Evolutionary conservation across 2,888 invertebrate genomes (phyloP), one percentile per base, ranked within the genome.

Genomic region (Drosophila crucigera): DNA sequence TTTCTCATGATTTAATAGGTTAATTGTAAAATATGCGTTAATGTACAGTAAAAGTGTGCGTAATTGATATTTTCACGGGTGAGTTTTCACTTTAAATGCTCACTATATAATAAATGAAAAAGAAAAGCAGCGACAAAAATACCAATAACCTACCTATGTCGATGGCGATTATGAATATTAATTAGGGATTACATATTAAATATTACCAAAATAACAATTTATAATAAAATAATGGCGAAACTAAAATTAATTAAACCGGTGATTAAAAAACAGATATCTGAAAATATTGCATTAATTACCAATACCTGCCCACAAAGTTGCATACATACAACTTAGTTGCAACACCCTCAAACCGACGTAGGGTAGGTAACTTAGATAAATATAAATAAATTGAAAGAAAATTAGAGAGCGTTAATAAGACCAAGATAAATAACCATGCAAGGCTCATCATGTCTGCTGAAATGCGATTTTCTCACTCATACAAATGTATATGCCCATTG

Each of bases 381-480:
- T 19, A n/a, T 22, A 31, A 1, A 11, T 28, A 7, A 47, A 47
- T 47, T 47, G 4, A 22, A 47, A 25, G 22, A 16, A 43, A 43
- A 22, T 47, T 47, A 1, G 22, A 14, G 7, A 47, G 14, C 4
- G 7, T 16, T 25, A 47, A 25, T 2, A 25, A 47, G 14, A 25
- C 16, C 14, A 30, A 39, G 7, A n/a, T 4, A 5, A 11, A 10
- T 19, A 50, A 11, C n/a, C n/a, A 19, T 11, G 35, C 28, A 52
- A 54, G 25, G 16, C 16, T 47, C 16, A 16, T 25, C 9, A 14
- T 28, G n/a, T 41, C 39, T 58, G n/a, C n/a, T 61, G 53, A 74
- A 78, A 76, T 78, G 59, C 65, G 68, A 80, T 72, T 83, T 82
- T 73, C 73, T 61, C 76, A 72, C 73, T 80, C 78, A 84, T 82